These are phyloP conservation scores for Drosophila melanica DNA, from an alignment of 1,140 invertebrate genomes.

Conservation along the genomic window DNA sequence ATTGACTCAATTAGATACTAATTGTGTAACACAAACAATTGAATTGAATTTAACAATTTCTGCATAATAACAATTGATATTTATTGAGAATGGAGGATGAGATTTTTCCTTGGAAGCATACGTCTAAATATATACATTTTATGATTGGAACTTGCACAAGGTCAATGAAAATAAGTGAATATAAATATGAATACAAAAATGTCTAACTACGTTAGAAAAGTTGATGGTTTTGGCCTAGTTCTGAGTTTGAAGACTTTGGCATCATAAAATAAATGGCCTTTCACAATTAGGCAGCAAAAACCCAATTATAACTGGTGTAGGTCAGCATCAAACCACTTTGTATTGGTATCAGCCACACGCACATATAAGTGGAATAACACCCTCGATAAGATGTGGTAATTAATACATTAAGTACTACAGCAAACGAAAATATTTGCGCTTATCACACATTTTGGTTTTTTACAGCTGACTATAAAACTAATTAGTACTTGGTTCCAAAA, in stretches of 20 bases:
- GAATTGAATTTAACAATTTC: slow-evolving; percentile 16
- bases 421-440: slow-evolving; percentile 14
- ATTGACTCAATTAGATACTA: slow-evolving; percentile 37
- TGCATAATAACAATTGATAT: slow-evolving; percentile 16
- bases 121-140: slow-evolving; percentile 5
- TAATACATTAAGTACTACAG: slow-evolving; percentile 13
- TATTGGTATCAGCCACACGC: slow-evolving; percentile 19
- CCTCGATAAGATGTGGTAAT: slow-evolving; percentile 20
- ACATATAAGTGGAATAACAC: background rate
- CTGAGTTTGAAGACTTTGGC: slow-evolving; percentile 7
- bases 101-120: background rate
- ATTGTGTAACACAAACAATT: slow-evolving; percentile 18
- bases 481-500: slow-evolving; percentile 12
- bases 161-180: slow-evolving; percentile 14
- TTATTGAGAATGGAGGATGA: slow-evolving; percentile 5
- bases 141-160: slow-evolving; percentile 21
- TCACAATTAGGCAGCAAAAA: slow-evolving; percentile 30
- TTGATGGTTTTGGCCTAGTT: slow-evolving; percentile 44
- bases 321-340: slow-evolving; percentile 64
- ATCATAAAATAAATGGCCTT: slow-evolving; percentile 29
- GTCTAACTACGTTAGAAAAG: slow-evolving; percentile 11
- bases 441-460: slow-evolving; percentile 38
- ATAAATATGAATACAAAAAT: background rate
- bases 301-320: slow-evolving; percentile 51
- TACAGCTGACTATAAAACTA: slow-evolving; percentile 26